phyloP scores from a whole-genome alignment of 2,113 vertebrate species.

The Pagrus major region DNA sequence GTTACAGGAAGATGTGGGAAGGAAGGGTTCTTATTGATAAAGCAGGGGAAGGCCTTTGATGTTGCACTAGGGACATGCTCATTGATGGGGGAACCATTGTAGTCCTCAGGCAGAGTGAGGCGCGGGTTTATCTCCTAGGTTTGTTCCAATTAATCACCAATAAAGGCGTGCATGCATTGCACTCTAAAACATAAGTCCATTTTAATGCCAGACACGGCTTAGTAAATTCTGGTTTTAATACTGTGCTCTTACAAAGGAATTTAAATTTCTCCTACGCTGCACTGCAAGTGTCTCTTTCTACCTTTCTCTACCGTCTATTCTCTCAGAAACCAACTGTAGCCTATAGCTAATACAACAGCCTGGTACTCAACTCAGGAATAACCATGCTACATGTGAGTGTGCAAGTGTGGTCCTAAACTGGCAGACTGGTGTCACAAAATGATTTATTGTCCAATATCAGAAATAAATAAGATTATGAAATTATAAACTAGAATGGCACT shows the following conservation, averaged over 20 bases:
- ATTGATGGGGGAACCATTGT: conserved; percentile 93
- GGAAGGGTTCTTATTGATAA: conserved; percentile 96
- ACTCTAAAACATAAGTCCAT: conserved; percentile 57
- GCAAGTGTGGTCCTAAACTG: neutral
- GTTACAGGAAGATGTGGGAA: conserved; percentile 99
- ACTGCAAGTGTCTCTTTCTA: conserved; percentile 9
- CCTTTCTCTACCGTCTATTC: neutral
- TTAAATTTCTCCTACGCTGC: conserved; percentile 28
- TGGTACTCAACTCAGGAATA: neutral
- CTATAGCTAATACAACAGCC: neutral
- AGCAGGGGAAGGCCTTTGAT: conserved; percentile 95
- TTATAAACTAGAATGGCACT: no score
- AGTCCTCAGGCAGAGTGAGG: conserved; percentile 87
- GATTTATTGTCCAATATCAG: neutral
- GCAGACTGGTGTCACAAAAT: neutral
- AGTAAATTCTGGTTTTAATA: conserved; percentile 46
- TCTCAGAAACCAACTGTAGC: neutral
- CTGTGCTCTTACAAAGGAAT: neutral
- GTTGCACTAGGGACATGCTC: conserved; percentile 95
- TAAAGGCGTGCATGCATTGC: conserved; percentile 62
- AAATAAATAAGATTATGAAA: neutral
- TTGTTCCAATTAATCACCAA: conserved; percentile 90
- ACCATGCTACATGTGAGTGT: neutral
- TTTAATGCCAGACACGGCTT: conserved; percentile 54
- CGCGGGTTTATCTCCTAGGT: conserved; percentile 79